Base-by-base conservation (phyloP, 1,140 invertebrate species). In the Plutomurus gul region DNA sequence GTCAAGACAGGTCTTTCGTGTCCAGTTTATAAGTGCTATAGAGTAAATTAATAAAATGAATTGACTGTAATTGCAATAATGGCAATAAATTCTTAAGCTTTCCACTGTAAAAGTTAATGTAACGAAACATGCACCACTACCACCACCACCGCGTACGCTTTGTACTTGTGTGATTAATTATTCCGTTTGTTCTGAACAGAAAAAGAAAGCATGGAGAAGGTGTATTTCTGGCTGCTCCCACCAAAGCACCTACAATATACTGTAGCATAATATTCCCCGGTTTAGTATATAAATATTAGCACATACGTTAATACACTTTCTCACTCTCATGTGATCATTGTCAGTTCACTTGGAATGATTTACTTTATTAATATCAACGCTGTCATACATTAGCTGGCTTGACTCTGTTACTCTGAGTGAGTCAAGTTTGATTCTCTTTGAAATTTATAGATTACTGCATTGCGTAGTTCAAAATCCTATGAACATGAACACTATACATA, bases 11-110 rank as follows among this genome's bases (percentile, higher is more conserved):
- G 30, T 65, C 56, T 65, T 65, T 65, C 56, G 27, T 65, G 56
- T 65, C 56, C 30, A 27, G 36, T 33, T 65, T 33, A 33, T 30
- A 65, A n/a, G n/a, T n/a, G n/a, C 56, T 65, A 16, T 30, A 65
- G 33, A 60, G 3, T 60, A 27, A 25, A 65, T 65, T 30, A 33
- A 65, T 65, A 65, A 65, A 65, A 33, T 33, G 56, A 65, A 65
- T 65, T 65, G 56, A 65, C 36, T 25, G 56, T 65, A 65, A 65
- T 65, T 65, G 56, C 36, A 65, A 65, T 65, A 65, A 65, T 65
- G 56, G 56, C 56, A 65, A 65, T 65, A 65, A 65, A 65, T 43
- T 43, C 39, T 33, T 65, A 33, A n/a, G 30, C 56, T 65, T 65
- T 27, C n/a, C 8, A 65, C 16, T 65, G 56, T 65, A 27, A 65